Percentiles rank a stretch among this genome's conserved stretches.
Evolutionary conservation across 2,888 invertebrate genomes (phyloP).

Genomic region (Eilema griseolum): DNA sequence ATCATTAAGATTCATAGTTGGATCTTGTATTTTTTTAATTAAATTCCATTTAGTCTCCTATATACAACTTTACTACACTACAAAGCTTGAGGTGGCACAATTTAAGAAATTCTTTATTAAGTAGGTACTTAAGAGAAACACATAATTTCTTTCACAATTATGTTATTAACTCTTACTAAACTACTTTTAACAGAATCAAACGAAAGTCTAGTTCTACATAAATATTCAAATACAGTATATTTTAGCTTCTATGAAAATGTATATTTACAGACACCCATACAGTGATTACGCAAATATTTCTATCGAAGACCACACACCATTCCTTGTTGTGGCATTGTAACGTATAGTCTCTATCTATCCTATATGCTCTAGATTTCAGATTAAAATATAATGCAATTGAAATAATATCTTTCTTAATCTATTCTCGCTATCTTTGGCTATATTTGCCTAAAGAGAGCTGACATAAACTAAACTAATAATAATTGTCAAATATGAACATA

Average conservation of each 20-base stretch:
- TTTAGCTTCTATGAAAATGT: not conserved
- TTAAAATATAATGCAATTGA: not conserved
- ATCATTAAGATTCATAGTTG: not conserved
- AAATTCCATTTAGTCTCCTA: not conserved
- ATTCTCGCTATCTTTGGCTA: not conserved
- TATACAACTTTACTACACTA: not conserved
- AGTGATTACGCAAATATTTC: not conserved
- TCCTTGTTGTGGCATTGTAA: not conserved
- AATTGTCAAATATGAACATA: constrained; percentile 40
- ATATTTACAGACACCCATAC: not conserved
- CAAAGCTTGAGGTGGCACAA: not conserved
- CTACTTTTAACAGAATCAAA: not conserved
- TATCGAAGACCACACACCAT: not conserved
- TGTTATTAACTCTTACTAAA: not conserved
- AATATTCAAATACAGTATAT: not conserved
- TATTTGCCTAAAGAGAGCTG: not conserved
- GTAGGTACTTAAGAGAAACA: too few relatives aligned
- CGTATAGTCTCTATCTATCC: too few relatives aligned
- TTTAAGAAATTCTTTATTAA: too few relatives aligned
- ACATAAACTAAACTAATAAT: constrained; percentile 15
- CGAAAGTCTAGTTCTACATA: not conserved
- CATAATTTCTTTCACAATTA: not conserved
- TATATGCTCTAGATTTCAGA: too few relatives aligned
- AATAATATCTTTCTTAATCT: too few relatives aligned
- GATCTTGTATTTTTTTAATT: not conserved